A percentile compares a stretch with the other conserved stretches of the same genome.
phyloP scores from a whole-genome alignment of 2,888 invertebrate genomes.

The Drosophila birchii region DNA sequence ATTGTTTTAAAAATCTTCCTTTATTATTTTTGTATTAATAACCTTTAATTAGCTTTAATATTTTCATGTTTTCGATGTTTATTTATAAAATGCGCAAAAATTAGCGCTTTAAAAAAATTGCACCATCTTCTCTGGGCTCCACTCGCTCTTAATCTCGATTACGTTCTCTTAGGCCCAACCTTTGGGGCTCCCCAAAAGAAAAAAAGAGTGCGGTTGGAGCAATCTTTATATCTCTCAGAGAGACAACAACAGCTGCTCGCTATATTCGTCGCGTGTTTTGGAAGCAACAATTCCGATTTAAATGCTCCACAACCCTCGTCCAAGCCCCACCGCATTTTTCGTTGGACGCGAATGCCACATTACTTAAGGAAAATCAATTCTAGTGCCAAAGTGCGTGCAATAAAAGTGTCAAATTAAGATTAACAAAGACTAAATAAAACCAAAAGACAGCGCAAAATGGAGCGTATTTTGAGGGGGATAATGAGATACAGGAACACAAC shows the following conservation, averaged over 20 bases:
- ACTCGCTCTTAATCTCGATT: background rate
- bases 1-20: background rate
- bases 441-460: constrained; percentile 86
- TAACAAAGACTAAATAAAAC: background rate
- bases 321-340: constrained; percentile 42
- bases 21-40: background rate
- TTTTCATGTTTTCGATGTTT: background rate
- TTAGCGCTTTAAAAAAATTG: constrained; percentile 10
- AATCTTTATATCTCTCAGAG: constrained; percentile 21
- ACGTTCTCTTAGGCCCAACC: constrained; percentile 8
- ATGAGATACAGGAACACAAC: constrained; percentile 94
- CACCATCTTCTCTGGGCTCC: background rate
- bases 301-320: constrained; percentile 50
- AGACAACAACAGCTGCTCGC: constrained; percentile 36
- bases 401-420: constrained; percentile 45
- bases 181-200: background rate
- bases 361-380: constrained; percentile 41
- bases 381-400: constrained; percentile 36
- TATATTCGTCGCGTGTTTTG: constrained; percentile 60
- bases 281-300: constrained; percentile 68
- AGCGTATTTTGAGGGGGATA: constrained; percentile 94
- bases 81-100: constrained; percentile 2
- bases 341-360: constrained; percentile 35
- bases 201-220: constrained; percentile 2
- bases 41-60: background rate